Evolutionary conservation across 2,888 invertebrate genomes (phyloP).

Genomic region (Macroteleia sp.): DNA sequence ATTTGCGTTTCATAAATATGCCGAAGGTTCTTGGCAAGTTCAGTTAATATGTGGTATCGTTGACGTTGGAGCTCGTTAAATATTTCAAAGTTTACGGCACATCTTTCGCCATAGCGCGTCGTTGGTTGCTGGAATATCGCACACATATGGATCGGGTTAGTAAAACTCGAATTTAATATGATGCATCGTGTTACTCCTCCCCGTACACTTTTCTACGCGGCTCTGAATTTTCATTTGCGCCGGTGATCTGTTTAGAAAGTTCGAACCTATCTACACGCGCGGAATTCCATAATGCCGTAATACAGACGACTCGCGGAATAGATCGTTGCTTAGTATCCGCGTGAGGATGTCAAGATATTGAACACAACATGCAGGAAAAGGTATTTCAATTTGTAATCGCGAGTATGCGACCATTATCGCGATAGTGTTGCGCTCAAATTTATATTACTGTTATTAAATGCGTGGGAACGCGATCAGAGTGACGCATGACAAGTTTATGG

Average conservation of each 20-base stretch:
- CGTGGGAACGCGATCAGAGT: neutral
- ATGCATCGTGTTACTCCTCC: conserved; percentile 10
- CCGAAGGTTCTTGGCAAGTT: conserved; percentile 25
- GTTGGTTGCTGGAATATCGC: neutral
- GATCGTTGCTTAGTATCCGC: conserved; percentile 8
- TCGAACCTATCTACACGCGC: conserved; percentile 6
- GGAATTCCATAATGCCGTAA: conserved; percentile 14
- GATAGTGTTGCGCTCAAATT: conserved; percentile 2
- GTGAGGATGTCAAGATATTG: conserved; percentile 8
- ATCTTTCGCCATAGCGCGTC: conserved; percentile 23
- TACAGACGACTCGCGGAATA: neutral
- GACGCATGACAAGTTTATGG: too few relatives aligned
- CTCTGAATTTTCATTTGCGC: conserved; percentile 51
- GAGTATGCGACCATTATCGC: neutral
- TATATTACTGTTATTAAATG: conserved; percentile 18
- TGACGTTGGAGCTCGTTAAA: conserved; percentile 47
- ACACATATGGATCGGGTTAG: conserved; percentile 40
- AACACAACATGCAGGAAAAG: neutral
- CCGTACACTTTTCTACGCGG: conserved; percentile 21
- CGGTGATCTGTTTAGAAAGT: conserved; percentile 43
- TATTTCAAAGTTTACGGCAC: conserved; percentile 66
- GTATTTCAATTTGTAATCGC: conserved; percentile 24
- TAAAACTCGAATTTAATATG: conserved; percentile 68
- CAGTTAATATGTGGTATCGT: conserved; percentile 34
- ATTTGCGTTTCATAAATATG: conserved; percentile 21